Evolutionary conservation across 2,888 invertebrate genomes (phyloP), one percentile per base, ranked within the genome.

Genomic region (Euzophera pinguis): DNA sequence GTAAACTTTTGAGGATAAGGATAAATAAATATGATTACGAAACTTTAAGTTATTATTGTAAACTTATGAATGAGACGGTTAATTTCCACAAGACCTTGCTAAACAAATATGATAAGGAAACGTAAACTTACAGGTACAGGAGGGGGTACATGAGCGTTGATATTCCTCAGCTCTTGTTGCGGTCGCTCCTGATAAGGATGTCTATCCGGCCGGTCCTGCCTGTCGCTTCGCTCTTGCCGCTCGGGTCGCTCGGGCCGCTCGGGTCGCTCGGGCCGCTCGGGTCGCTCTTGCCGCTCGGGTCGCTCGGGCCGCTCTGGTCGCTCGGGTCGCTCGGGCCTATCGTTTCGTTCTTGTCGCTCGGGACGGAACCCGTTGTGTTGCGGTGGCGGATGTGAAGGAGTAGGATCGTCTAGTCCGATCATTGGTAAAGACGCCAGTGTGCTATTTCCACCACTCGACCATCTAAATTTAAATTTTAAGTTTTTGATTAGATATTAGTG

Each of bases 351-450:
- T 41, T 47, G 4, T 52, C 58, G 42, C 47, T 52, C 27, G 51
- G 50, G 9, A 41, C 52, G 58, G 45, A 62, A 43, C 41, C 61
- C 61, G 48, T 62, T 63, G 50, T 57, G 58, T 16, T 45, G 37
- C 41, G 55, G 61, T 32, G 61, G 53, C 17, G 65, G 51, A 49
- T 64, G 59, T 34, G 70, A 59, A 27, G 65, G 59, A 13, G 67
- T 57, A 57, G 85, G 68, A 64, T 94, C 94, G 72, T 94, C 94
- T 55, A 94, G 82, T 42, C 94, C 93, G 61, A 95, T 94, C 93
- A 95, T 93, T 5, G 95, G 95, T 59, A 94, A 88, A 64, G 94
- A 95, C 61, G 95, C 95, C 60, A 94, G 87, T 7, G 94, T 93
- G 61, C 94, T 94, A 77, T 93, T 93, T 45, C 92, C 91, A 62